A percentile compares a stretch with the other conserved stretches of the same genome.
phyloP scores from a whole-genome alignment of 2,113 vertebrate genomes.

The Oncorhynchus gorbuscha region DNA sequence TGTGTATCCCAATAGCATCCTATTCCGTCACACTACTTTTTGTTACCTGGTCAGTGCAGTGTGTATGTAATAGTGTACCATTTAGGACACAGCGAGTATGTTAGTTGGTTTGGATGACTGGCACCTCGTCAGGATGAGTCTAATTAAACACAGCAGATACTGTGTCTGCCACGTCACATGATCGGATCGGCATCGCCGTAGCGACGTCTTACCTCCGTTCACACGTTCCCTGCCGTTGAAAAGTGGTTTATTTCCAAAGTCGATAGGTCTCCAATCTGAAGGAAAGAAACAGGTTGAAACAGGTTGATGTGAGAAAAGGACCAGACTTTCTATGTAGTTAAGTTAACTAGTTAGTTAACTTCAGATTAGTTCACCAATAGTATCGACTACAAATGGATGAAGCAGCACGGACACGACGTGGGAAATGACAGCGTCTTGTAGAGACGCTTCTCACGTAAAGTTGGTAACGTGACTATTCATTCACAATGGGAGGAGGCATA shows the following conservation, averaged over 20 bases:
- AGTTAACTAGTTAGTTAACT: too few relatives aligned
- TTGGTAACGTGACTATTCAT: not conserved
- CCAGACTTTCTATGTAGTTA: too few relatives aligned
- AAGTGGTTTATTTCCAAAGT: slow-evolving; percentile 65
- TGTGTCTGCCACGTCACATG: slow-evolving; percentile 40
- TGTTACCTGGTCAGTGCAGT: too few relatives aligned
- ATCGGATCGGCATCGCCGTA: not conserved
- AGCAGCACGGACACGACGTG: too few relatives aligned
- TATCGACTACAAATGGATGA: too few relatives aligned
- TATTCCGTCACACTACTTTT: too few relatives aligned
- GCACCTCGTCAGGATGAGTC: not conserved
- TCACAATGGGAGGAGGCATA: not conserved
- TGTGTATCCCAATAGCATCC: too few relatives aligned
- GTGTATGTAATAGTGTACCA: not conserved
- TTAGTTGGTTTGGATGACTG: slow-evolving; percentile 14
- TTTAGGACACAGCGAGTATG: not conserved
- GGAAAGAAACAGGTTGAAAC: slow-evolving; percentile 13
- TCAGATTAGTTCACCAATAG: too few relatives aligned
- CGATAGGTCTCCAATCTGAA: slow-evolving; percentile 71
- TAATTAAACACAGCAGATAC: slow-evolving; percentile 25
- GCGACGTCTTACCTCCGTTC: slow-evolving; percentile 37
- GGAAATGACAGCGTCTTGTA: too few relatives aligned
- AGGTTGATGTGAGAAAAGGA: not conserved
- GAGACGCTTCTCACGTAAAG: too few relatives aligned
- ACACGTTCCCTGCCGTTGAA: slow-evolving; percentile 27